phyloP scores from a whole-genome alignment of 2,888 invertebrate species.

The Meliscaeva auricollis region DNA sequence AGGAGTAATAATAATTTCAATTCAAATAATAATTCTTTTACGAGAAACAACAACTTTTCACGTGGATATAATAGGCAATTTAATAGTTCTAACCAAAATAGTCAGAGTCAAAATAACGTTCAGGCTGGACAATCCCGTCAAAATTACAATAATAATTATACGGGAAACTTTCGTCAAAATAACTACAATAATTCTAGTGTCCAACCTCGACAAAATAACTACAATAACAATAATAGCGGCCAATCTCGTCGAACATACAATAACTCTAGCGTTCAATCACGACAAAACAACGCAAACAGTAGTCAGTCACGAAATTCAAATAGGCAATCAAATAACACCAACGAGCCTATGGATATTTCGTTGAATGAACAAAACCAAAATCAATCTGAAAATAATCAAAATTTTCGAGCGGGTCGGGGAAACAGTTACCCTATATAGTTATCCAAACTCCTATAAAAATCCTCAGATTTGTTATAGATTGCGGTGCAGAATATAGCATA shows the following conservation, averaged over 20 bases:
- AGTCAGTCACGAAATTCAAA: conserved; percentile 1
- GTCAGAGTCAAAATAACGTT: background rate
- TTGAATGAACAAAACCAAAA: conserved; percentile 6
- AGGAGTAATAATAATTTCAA: background rate
- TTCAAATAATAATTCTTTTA: conserved; percentile 1
- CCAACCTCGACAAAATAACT: background rate
- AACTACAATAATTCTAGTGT: too few relatives aligned
- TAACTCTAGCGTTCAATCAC: background rate
- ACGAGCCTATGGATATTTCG: conserved; percentile 2
- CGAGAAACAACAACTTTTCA: background rate
- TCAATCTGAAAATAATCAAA: background rate
- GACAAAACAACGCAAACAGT: background rate
- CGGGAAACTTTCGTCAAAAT: too few relatives aligned
- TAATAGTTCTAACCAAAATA: background rate
- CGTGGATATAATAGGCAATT: conserved; percentile 1
- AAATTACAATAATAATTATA: background rate
- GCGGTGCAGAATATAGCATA: background rate
- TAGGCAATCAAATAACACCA: conserved; percentile 9
- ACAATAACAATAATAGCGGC: background rate
- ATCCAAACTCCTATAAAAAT: background rate
- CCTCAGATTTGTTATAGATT: conserved; percentile 9
- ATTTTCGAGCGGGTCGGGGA: conserved; percentile 6
- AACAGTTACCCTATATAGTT: conserved; percentile 27
- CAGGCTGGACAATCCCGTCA: background rate
- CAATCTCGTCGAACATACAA: background rate